Evolutionary conservation across 2,888 invertebrate species (phyloP).

Genomic region (Lepetodrilus schrolli): DNA sequence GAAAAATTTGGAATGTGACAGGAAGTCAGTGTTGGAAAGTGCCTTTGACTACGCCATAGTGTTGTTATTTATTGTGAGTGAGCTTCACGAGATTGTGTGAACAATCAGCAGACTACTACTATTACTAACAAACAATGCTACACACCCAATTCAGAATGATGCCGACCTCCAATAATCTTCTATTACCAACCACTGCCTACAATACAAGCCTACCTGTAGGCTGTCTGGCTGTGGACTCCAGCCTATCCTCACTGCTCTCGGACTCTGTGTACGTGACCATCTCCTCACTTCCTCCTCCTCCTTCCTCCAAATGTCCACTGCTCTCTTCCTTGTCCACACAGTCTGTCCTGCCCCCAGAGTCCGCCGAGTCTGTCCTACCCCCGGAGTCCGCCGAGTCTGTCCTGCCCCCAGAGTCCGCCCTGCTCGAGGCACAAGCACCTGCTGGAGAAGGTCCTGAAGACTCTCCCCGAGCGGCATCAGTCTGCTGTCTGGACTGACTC

Average conservation of each 20-base stretch:
- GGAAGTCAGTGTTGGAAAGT: too few relatives aligned
- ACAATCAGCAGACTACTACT: too few relatives aligned
- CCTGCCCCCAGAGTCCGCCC: not conserved
- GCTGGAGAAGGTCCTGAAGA: not conserved
- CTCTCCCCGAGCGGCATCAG: not conserved
- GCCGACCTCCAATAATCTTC: too few relatives aligned
- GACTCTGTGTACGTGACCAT: conserved; percentile 19
- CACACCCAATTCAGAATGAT: too few relatives aligned
- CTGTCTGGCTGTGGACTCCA: not conserved
- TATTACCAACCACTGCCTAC: too few relatives aligned
- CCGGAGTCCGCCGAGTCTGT: not conserved
- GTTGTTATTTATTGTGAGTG: too few relatives aligned
- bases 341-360: not conserved
- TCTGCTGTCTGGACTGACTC: not conserved
- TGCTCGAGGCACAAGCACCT: not conserved
- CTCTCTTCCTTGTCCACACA: not conserved
- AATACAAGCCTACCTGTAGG: not conserved
- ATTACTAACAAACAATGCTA: too few relatives aligned
- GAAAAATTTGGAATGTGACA: too few relatives aligned
- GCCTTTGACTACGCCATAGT: too few relatives aligned
- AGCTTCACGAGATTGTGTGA: too few relatives aligned
- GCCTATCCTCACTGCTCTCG: conserved; percentile 6
- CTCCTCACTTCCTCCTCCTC: conserved; percentile 3
- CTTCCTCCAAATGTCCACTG: not conserved
- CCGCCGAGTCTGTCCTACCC: not conserved